Percentiles rank a stretch among this genome's conserved stretches.
phyloP scores from a whole-genome alignment of 1,140 invertebrate species.

The Hormaphis cornu region DNA sequence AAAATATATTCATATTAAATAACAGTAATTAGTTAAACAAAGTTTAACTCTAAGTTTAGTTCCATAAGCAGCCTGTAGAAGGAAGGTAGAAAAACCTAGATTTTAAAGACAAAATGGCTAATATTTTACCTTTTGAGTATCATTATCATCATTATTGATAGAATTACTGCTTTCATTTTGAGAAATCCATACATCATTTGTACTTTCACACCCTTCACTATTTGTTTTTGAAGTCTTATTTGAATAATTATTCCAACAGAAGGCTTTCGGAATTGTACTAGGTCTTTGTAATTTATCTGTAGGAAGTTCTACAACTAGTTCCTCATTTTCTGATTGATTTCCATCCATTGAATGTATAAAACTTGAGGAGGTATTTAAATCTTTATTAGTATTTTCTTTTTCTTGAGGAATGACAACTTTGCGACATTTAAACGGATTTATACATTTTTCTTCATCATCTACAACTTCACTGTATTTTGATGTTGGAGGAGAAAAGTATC shows the following conservation, averaged over 20 bases:
- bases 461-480: neutral
- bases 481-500: neutral
- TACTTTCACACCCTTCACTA: neutral
- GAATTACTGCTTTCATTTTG: neutral
- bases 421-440: conserved; percentile 22
- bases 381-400: neutral
- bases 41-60: too few relatives aligned
- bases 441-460: neutral
- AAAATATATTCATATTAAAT: too few relatives aligned
- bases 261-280: neutral
- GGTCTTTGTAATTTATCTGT: neutral
- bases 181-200: neutral
- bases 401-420: neutral
- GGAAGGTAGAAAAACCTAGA: too few relatives aligned
- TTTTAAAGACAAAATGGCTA: too few relatives aligned
- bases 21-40: too few relatives aligned
- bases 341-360: neutral
- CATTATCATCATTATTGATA: neutral
- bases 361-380: neutral
- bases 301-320: neutral
- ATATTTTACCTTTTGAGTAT: too few relatives aligned
- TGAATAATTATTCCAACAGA: neutral
- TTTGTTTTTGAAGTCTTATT: neutral
- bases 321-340: neutral
- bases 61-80: too few relatives aligned